Evolutionary conservation across 2,888 invertebrate species (phyloP), one percentile per base, ranked within the genome.

Genomic region (Lochmaea crataegi): DNA sequence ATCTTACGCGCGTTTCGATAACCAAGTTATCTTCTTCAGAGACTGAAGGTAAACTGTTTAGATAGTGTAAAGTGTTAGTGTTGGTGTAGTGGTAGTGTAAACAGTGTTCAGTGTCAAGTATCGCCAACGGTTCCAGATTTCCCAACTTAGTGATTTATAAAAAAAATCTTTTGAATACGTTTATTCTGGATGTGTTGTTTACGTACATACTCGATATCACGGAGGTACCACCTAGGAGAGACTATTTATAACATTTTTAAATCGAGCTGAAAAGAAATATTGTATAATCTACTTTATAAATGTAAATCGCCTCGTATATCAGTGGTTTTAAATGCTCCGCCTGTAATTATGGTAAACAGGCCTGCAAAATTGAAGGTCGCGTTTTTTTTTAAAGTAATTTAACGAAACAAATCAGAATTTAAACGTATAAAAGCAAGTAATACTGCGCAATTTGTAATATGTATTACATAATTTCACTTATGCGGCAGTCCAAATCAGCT

Each of bases 191-290:
- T 72, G 45, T 12, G 10, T 45, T 45, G 4, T 45, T 45, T 45
- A 45, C 12, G 10, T 4, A 12, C 45, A 45, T 45, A 12, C 12
- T 45, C 45, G 45, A 12, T 45, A 12, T 3, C 45, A 45, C 68
- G 61, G 68, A 72, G 73, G 74, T 76, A 72, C 76, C 76, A 76
- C 70, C 76, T 76, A 74, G 74, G 61, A 74, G 74, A 73, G 61
- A 68, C 26, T 26, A 26, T 26, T 26, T 26, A 26, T 26, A 26
- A 26, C 0, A 26, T 26, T 26, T 26, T 0, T 3, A 26, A 26
- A 26, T 26, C 26, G 26, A 26, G 4, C 26, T 57, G 57, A 64
- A 26, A 42, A 67, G 45, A 64, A 32, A 32, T 1, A 32, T 32
- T 32, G 32, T 32, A 32, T 32, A 32, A 32, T 32, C 32, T 32